phyloP scores from a whole-genome alignment of 2,113 vertebrate species.

The Callaeas wilsoni region DNA sequence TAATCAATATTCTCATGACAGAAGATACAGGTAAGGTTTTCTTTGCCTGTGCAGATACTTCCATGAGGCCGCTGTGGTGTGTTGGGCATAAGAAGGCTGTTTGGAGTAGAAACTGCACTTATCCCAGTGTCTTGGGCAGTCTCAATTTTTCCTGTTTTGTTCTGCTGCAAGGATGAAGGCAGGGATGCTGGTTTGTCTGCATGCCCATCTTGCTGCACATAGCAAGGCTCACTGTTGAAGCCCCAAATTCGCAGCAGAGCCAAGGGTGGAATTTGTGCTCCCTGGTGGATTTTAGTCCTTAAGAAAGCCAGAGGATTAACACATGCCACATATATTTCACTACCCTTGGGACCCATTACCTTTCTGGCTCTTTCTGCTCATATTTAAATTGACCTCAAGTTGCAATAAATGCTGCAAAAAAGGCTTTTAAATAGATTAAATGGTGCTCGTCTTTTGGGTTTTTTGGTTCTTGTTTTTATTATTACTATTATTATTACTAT shows the following conservation, averaged over 20 bases:
- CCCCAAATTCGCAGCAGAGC: fast-evolving
- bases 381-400: neutral
- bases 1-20: neutral
- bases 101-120: neutral
- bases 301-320: neutral
- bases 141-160: neutral
- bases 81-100: neutral
- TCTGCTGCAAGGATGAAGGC: neutral
- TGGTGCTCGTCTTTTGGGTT: neutral
- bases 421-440: neutral
- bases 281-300: neutral
- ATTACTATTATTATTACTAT: fast-evolving
- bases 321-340: neutral
- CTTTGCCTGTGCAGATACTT: neutral
- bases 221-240: neutral
- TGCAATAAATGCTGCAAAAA: neutral
- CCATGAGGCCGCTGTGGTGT: neutral
- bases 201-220: neutral
- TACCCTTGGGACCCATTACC: neutral
- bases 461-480: neutral
- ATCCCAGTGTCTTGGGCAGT: neutral
- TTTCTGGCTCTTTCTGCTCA: neutral
- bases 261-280: neutral
- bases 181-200: neutral
- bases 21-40: neutral